Conservation (phyloP, 1,140 invertebrate species). For the Lethrus apterus region DNA sequence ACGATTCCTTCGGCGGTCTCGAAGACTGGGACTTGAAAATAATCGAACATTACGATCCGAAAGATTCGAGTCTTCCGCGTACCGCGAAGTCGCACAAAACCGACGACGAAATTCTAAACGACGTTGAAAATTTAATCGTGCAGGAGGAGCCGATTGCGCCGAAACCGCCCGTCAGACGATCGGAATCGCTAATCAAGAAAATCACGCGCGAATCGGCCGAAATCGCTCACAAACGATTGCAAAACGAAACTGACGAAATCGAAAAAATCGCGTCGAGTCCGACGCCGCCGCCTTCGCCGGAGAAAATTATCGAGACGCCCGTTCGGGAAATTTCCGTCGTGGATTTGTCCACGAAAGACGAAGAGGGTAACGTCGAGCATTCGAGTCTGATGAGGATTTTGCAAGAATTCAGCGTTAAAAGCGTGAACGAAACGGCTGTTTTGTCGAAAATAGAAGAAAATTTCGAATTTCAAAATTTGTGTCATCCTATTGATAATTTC, state of each 20-base stretch:
- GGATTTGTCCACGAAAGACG: constrained; percentile 8
- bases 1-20: constrained; percentile 41
- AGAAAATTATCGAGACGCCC: constrained; percentile 3
- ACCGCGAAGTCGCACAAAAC: constrained; percentile 23
- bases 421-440: constrained; percentile 24
- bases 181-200: constrained; percentile 36
- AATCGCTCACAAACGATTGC: constrained; percentile 14
- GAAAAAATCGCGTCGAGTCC: constrained; percentile 17
- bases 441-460: too few species aligned
- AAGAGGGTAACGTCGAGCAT: constrained; percentile 28
- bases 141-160: constrained; percentile 25
- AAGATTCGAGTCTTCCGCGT: constrained; percentile 36
- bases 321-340: background rate
- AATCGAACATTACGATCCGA: constrained; percentile 40
- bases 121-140: constrained; percentile 35
- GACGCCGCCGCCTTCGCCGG: constrained; percentile 31
- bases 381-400: constrained; percentile 34
- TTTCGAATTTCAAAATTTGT: too few species aligned
- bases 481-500: too few species aligned
- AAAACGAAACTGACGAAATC: constrained; percentile 3
- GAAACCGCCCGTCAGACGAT: constrained; percentile 27
- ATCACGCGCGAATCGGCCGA: constrained; percentile 26
- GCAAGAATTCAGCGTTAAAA: constrained; percentile 31
- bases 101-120: constrained; percentile 28
- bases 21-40: constrained; percentile 43